Evolutionary conservation across 2,888 invertebrate genomes (phyloP).

Genomic region (Rugalucina vietnamica): DNA sequence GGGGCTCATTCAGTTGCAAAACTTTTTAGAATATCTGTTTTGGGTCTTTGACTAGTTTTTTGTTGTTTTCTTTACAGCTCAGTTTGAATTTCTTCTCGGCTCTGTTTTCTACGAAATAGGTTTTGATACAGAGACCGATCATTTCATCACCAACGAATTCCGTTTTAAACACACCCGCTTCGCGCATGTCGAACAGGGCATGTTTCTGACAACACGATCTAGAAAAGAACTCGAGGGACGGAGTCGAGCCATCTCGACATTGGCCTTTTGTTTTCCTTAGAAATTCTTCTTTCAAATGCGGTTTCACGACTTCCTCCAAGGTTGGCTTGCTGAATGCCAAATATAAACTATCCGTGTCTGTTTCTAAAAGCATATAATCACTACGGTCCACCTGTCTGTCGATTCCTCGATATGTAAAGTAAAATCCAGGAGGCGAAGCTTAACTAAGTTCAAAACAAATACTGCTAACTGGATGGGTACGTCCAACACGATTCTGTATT

Average conservation of each 20-base stretch:
- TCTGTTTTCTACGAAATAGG: not conserved
- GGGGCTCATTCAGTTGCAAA: not conserved
- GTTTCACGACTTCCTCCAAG: constrained; percentile 12
- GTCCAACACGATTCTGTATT: constrained; percentile 20
- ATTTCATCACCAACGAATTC: constrained; percentile 31
- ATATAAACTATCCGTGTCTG: constrained; percentile 54
- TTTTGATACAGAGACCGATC: constrained; percentile 9
- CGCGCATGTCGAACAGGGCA: not conserved
- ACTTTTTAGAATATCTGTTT: not conserved
- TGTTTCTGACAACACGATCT: constrained; percentile 4
- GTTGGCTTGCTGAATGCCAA: not conserved
- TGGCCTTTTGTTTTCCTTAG: not conserved
- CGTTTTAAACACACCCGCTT: not conserved
- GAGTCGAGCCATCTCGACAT: constrained; percentile 10
- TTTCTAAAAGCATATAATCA: constrained; percentile 44
- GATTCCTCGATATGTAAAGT: constrained; percentile 46
- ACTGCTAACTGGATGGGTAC: constrained; percentile 50
- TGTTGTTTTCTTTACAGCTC: too few relatives aligned
- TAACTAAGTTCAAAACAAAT: constrained; percentile 59
- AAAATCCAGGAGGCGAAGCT: constrained; percentile 51
- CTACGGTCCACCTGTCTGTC: constrained; percentile 25
- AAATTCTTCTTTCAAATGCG: not conserved
- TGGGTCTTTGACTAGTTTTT: too few relatives aligned
- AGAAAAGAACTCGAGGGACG: not conserved
- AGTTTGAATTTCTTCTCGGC: too few relatives aligned